Evolutionary conservation across 1,140 invertebrate species (phyloP), one percentile per base, ranked within the genome.

Genomic region (Campoletis sonorensis): DNA sequence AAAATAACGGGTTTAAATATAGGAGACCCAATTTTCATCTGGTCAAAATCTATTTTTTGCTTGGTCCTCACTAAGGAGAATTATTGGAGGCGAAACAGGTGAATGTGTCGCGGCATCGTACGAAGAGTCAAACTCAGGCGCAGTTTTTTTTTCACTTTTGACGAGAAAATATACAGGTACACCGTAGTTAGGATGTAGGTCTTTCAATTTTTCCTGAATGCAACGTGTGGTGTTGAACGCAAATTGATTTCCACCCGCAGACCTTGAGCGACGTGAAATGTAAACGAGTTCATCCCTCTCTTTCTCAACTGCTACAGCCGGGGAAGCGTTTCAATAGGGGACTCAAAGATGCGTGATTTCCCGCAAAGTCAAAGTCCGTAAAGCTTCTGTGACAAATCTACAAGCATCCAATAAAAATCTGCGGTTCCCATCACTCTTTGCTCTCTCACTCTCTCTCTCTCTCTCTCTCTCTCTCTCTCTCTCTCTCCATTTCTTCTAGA

Each of bases 321-420:
- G 30, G 40, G 58, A 26, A 68, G 61, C 75, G 68, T 73, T 81
- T 77, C 72, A 27, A 71, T 67, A 30, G 26, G 51, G 70, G 61
- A 75, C 71, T 45, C 23, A 64, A 16, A 27, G 4, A 26, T 27
- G 75, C 75, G 51, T n/a, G 27, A 67, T 79, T 40, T 26, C n/a
- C 8, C 54, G 23, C 54, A 33, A 64, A 27, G 13, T 23, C 33
- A 45, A 26, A 51, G 26, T 33, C 30, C 67, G 27, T 16, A 70
- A 70, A 70, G 67, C 30, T 70, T 33, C n/a, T 30, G 1, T 58
- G 21, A 70, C 27, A 33, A 70, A 70, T 15, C n/a, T 30, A n/a
- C 27, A 70, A 70, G 8, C 30, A 30, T 27, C 67, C 4, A 16
- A 70, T 70, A 70, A 70, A 70, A 70, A 70, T 70, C 67, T 33